phyloP scores from a whole-genome alignment of 2,888 invertebrate genomes.

The Pammene fasciana region DNA sequence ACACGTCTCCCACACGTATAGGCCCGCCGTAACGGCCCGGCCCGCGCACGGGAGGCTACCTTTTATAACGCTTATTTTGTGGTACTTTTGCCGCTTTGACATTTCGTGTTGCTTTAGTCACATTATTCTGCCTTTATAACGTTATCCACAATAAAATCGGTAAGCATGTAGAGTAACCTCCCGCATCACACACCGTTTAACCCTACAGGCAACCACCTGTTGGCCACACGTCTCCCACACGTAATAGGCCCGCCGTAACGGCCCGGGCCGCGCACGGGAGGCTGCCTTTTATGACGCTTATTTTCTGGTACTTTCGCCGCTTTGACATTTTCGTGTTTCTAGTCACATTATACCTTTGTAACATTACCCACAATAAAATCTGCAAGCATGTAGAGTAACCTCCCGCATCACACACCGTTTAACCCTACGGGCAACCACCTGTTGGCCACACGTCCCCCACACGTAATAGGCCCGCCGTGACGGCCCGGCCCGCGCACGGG shows the following conservation, averaged over 20 bases:
- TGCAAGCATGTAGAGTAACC: conserved; percentile 59
- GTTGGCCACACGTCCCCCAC: conserved; percentile 71
- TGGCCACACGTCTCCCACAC: conserved; percentile 67
- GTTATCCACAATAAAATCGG: no score
- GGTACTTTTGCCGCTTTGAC: not conserved
- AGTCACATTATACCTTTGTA: no score
- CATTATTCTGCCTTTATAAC: no score
- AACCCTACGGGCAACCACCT: conserved; percentile 82
- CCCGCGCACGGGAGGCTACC: conserved; percentile 11
- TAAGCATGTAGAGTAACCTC: conserved; percentile 60
- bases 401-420: conserved; percentile 58
- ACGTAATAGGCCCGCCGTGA: conserved; percentile 47
- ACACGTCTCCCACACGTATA: conserved; percentile 60
- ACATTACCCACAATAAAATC: not conserved
- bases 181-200: conserved; percentile 64
- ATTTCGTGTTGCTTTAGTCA: no score
- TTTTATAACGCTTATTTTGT: conserved; percentile 18
- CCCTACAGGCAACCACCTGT: conserved; percentile 82
- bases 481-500: conserved; percentile 7
- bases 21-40: conserved; percentile 41
- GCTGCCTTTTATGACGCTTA: conserved; percentile 22
- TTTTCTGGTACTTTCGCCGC: not conserved
- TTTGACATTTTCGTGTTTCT: no score
- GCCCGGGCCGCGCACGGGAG: conserved; percentile 9
- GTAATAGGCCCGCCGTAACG: conserved; percentile 46